phyloP scores from a whole-genome alignment of 2,113 vertebrate species.

The Hylia prasina region DNA sequence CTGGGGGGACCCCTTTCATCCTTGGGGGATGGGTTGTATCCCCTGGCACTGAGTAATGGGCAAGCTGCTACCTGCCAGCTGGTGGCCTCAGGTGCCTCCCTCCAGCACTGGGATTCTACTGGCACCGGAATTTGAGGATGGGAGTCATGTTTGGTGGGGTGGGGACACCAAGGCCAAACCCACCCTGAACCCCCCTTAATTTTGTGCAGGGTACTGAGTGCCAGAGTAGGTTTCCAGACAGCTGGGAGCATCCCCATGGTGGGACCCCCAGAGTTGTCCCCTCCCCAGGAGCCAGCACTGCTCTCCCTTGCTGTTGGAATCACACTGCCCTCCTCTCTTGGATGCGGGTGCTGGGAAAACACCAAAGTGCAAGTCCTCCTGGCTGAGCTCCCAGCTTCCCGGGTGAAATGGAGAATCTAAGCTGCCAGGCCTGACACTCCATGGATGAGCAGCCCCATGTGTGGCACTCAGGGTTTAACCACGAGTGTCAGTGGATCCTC shows the following conservation, averaged over 20 bases:
- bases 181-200: fast-evolving
- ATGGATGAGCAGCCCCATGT: background rate
- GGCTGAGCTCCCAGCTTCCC: background rate
- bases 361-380: background rate
- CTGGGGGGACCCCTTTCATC: background rate
- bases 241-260: background rate
- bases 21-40: background rate
- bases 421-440: background rate
- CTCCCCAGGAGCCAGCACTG: background rate
- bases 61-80: background rate
- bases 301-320: background rate
- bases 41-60: background rate
- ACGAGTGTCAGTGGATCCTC: too few species aligned
- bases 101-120: background rate
- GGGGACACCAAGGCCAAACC: background rate
- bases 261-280: fast-evolving
- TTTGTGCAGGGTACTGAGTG: background rate
- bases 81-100: background rate
- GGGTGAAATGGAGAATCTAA: background rate
- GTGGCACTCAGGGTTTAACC: background rate
- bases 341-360: background rate
- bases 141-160: background rate
- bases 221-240: background rate
- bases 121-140: background rate
- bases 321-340: background rate